These are phyloP conservation scores for Ellobium chinense DNA, from an alignment of 2,888 invertebrate species.

Conservation along the genomic window DNA sequence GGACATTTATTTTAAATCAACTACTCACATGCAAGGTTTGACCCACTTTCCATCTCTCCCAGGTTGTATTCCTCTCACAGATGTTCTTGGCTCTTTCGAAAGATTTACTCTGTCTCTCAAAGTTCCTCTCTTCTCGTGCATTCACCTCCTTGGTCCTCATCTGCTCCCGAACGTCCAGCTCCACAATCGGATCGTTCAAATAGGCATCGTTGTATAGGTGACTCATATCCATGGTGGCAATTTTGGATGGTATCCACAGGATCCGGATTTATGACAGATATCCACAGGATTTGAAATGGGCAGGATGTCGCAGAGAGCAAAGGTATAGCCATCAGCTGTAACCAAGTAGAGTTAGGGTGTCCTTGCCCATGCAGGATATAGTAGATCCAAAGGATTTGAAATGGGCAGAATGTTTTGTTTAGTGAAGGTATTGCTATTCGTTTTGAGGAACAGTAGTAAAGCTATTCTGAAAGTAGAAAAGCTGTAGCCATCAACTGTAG, in stretches of 20 bases:
- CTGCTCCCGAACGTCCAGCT: constrained; percentile 62
- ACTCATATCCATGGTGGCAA: constrained; percentile 48
- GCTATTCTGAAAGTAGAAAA: no score
- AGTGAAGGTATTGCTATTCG: no score
- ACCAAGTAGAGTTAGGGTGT: no score
- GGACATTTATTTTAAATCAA: no score
- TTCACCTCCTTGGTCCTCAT: constrained; percentile 62
- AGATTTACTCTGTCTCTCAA: constrained; percentile 52
- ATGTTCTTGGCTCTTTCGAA: constrained; percentile 57
- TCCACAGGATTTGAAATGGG: no score
- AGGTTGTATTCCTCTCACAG: constrained; percentile 53
- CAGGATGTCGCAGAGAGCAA: no score
- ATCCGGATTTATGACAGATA: not conserved
- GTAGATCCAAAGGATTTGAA: no score
- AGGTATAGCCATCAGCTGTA: no score
- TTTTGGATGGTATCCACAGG: not conserved
- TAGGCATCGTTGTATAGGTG: constrained; percentile 64
- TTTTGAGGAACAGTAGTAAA: no score
- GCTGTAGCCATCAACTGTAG: no score
- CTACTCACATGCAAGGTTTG: constrained; percentile 48
- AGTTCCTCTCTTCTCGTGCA: constrained; percentile 59
- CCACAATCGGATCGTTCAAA: constrained; percentile 50
- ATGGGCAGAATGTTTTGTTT: no score
- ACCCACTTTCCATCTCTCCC: constrained; percentile 54
- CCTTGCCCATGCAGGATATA: no score